phyloP scores from a whole-genome alignment of 2,888 invertebrate genomes.

The Neocrepidodera transversa region DNA sequence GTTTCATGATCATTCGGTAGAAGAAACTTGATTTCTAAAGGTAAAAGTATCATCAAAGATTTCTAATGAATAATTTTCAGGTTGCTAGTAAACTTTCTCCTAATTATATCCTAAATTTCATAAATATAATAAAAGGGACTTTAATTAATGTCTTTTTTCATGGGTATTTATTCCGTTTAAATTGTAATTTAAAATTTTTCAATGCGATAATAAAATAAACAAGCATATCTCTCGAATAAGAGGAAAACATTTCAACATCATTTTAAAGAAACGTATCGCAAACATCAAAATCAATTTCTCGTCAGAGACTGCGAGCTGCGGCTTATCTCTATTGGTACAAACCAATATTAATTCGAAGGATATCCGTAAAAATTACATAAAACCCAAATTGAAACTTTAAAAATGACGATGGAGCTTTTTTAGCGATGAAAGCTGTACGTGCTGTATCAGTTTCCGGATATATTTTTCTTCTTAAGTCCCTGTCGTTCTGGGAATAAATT shows the following conservation, averaged over 20 bases:
- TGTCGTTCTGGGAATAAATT: constrained; percentile 45
- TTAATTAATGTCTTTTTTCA: no score
- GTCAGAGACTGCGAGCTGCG: constrained; percentile 1
- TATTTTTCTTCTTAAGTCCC: constrained; percentile 41
- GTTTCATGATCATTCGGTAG: no score
- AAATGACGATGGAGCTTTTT: constrained; percentile 30
- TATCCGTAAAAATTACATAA: constrained; percentile 40
- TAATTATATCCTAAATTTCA: no score
- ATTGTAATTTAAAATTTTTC: no score
- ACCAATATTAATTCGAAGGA: constrained; percentile 38
- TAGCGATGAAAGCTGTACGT: constrained; percentile 38
- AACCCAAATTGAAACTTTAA: constrained; percentile 46
- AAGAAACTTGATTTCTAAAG: no score
- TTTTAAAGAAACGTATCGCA: constrained; percentile 14
- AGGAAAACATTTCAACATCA: constrained; percentile 5
- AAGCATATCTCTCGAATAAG: constrained; percentile 5
- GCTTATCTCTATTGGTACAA: constrained; percentile 40
- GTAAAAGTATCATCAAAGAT: no score
- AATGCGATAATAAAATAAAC: no score
- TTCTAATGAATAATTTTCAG: no score
- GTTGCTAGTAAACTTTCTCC: no score
- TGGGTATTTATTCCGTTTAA: no score
- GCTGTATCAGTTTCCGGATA: constrained; percentile 39
- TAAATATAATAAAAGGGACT: no score
- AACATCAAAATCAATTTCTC: constrained; percentile 36